Base-by-base conservation (phyloP, 53 echinoderm and acorn worm species). In the Holothuria scabra region DNA sequence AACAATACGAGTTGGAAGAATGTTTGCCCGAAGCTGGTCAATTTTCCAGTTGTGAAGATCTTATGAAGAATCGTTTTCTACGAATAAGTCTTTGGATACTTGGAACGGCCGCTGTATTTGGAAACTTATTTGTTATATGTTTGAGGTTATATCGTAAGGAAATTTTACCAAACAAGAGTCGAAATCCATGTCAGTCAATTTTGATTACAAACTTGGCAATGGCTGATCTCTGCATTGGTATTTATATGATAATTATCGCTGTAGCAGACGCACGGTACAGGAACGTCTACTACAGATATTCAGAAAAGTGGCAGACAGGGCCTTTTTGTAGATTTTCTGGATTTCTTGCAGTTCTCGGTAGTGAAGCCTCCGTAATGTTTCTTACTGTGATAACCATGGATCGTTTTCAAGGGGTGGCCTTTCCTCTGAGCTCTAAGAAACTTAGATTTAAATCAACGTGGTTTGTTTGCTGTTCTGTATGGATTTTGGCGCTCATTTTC, bases 281-380 rank as follows among this genome's bases (percentile, higher is more conserved):
- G 5, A 49, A 41, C 46, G 76, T 74, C 24, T 85, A 85, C 29
- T 38, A 34, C 44, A 56, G 25, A 52, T 76, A 85, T 32, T 70
- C 75, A 13, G 85, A 85, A 46, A 25, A 76, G 4, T 85, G 85
- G 85, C 75, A 62, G 46, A 59, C 28, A 84, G 64, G 84, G 18
- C 29, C 18, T 8, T 20, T 66, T 9, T 86, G 86, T 31, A 49
- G 80, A 41, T 60, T 85, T 62, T 59, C 75, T 4, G 85, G 85
- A 10, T 76, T 85, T 44, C 35, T 85, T 19, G 75, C 85, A 8
- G 76, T 62, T 23, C 62, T 85, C 8, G 57, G 70, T 1, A 60
- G 85, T 49, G 85, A 85, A 37, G 61, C 48, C 24, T 85, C 85
- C 12, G 85, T 85, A 9, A 71, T 85, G 29, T 76, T 85, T 34